Evolutionary conservation across 1,140 invertebrate genomes (phyloP).

Genomic region (Drosophila ambigua): DNA sequence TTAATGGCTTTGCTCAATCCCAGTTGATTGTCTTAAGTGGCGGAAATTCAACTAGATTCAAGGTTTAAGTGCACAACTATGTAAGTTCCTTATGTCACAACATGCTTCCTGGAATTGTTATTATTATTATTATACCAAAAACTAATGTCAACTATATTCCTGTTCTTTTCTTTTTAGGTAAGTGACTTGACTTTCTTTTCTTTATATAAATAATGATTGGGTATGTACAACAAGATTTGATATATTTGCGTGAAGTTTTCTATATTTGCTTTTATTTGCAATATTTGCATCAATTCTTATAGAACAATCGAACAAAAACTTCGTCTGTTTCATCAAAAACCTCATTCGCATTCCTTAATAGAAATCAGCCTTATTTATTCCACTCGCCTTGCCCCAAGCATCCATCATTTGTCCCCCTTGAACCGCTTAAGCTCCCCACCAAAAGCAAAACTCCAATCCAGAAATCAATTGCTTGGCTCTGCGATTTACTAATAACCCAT

Average conservation of each 20-base stretch:
- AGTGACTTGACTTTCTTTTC: constrained; percentile 26
- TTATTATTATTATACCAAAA: background rate
- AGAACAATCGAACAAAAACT: too few relatives aligned
- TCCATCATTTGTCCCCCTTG: constrained; percentile 11
- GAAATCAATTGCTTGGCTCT: constrained; percentile 61
- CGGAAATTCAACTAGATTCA: too few relatives aligned
- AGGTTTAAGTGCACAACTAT: too few relatives aligned
- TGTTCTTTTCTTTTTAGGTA: constrained; percentile 57
- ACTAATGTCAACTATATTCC: constrained; percentile 27
- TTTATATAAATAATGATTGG: constrained; percentile 4
- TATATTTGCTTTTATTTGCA: too few relatives aligned
- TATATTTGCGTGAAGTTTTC: too few relatives aligned
- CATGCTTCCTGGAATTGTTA: background rate
- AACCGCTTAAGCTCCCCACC: background rate
- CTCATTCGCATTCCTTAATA: background rate
- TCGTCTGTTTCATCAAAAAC: too few relatives aligned
- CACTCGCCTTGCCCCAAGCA: background rate
- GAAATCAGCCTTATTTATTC: background rate
- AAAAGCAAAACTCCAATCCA: constrained; percentile 2
- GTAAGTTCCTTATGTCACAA: too few relatives aligned
- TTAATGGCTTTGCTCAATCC: background rate
- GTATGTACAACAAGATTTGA: constrained; percentile 49
- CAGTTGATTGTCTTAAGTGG: constrained; percentile 20
- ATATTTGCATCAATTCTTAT: too few relatives aligned
- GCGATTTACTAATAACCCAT: constrained; percentile 62